Base-by-base conservation (phyloP, 2,888 invertebrate genomes). In the Conops quadrifasciatus region DNA sequence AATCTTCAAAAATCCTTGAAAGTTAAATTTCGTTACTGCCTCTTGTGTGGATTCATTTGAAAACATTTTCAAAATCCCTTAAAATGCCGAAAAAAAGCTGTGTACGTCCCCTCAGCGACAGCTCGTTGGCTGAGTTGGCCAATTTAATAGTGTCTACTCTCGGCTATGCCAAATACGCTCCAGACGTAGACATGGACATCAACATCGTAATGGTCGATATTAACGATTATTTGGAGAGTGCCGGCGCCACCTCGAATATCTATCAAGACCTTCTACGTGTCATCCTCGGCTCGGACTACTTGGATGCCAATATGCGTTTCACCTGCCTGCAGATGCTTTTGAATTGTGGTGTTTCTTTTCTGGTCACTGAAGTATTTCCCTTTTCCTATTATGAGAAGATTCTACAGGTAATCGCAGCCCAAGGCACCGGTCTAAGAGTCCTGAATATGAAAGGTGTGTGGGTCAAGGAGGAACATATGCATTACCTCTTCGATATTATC, bases 371-470 rank as follows among this genome's bases (percentile, higher is more conserved):
- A 51, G 89, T 91, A 62, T 92, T 92, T 83, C 92, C 92, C 0
- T 89, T 89, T 77, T 90, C 89, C n/a, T 92, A 91, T 83, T 91
- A 92, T 81, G 89, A 89, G 73, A 90, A 90, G 84, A 90, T 92
- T 77, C 85, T 92, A 78, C 89, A 90, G 83, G 88, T 90, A 74
- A 90, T 92, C 78, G 87, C 88, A 5, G 88, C 88, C 26, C 90
- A 90, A 83, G 92, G 92, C 9, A 88, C 87, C 9, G 90, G 91
- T 43, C 79, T 92, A 76, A 89, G 89, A 59, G 85, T 89, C 47
- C 87, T 92, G 67, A 91, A 92, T 83, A 84, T 92, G 71, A 92
- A 91, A 86, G 92, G 92, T 16, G 90, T 92, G 45, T 92, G 92
- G 92, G 90, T 91, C 56, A 90, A 91, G 82, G 91, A 91, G 67